phyloP scores from a whole-genome alignment of 2,797 vertebrate genomes.

The Protosalanx chinensis region DNA sequence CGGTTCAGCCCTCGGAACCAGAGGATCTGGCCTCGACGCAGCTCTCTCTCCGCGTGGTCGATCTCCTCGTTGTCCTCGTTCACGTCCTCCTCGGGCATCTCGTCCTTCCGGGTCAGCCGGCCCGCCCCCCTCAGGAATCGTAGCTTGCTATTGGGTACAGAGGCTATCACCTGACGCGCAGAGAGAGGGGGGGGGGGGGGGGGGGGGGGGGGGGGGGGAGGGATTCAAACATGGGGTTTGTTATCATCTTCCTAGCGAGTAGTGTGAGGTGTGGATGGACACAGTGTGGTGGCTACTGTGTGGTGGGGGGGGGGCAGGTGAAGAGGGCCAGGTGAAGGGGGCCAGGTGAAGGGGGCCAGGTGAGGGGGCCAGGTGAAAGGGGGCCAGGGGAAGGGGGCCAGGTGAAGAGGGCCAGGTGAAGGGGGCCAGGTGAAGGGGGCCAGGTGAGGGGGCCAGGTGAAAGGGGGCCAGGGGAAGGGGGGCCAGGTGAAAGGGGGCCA shows the following conservation, averaged over 20 bases:
- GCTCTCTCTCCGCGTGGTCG: constrained; percentile 93
- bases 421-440: no score
- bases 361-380: constrained; percentile 1
- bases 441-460: no score
- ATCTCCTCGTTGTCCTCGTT: constrained; percentile 97
- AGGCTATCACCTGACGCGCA: constrained; percentile 83
- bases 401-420: no score
- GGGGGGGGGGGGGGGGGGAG: not conserved
- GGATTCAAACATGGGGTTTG: no score
- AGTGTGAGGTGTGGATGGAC: not conserved
- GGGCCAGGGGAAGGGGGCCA: no score
- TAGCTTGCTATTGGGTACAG: constrained; percentile 89
- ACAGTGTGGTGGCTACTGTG: no score
- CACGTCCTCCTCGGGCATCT: constrained; percentile 87
- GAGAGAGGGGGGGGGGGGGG: not conserved
- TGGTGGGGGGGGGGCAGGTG: not conserved
- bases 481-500: no score
- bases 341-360: constrained; percentile 1
- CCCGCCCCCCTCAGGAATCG: constrained; percentile 92
- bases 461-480: no score
- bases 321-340: not conserved
- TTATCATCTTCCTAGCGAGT: no score
- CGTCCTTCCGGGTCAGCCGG: constrained; percentile 88
- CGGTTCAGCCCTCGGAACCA: constrained; percentile 98
- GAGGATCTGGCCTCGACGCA: constrained; percentile 95